Evolutionary conservation across 2,113 vertebrate species (phyloP).

Genomic region (Bos indicus): DNA sequence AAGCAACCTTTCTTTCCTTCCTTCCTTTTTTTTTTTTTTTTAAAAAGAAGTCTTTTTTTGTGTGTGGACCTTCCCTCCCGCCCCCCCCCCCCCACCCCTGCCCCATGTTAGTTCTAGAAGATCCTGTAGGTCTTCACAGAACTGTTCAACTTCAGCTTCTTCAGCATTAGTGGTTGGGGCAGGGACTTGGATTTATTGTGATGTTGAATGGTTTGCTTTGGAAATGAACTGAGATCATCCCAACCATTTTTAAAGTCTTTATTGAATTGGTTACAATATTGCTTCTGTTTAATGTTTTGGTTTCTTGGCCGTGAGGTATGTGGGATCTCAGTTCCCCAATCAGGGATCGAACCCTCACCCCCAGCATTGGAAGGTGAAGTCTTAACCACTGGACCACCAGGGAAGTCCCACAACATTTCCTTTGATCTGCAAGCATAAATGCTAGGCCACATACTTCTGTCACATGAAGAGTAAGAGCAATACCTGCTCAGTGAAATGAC

Average conservation of each 20-base stretch:
- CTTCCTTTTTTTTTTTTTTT: not conserved
- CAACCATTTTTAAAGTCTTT: not conserved
- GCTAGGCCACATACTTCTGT: constrained; percentile 20
- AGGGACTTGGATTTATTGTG: not conserved
- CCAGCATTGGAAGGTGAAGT: not conserved
- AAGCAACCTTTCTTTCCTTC: not conserved
- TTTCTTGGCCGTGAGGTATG: not conserved
- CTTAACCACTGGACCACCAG: not conserved
- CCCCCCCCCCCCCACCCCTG: too few species aligned
- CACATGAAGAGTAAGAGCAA: constrained; percentile 27
- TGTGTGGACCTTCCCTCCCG: not conserved
- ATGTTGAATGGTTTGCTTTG: not conserved
- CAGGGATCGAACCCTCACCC: not conserved
- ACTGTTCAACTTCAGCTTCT: not conserved
- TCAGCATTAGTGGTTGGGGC: not conserved
- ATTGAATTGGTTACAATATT: not conserved
- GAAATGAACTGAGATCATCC: not conserved
- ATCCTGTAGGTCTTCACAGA: not conserved
- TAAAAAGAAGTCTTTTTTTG: not conserved
- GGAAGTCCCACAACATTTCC: not conserved
- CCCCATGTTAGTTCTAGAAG: not conserved
- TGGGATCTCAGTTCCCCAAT: not conserved
- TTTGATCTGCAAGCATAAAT: constrained; percentile 49
- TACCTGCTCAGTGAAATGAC: constrained; percentile 16
- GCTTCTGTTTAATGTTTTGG: not conserved